Base-by-base conservation (phyloP, 2,888 invertebrate genomes). In the Leistus spinibarbis region DNA sequence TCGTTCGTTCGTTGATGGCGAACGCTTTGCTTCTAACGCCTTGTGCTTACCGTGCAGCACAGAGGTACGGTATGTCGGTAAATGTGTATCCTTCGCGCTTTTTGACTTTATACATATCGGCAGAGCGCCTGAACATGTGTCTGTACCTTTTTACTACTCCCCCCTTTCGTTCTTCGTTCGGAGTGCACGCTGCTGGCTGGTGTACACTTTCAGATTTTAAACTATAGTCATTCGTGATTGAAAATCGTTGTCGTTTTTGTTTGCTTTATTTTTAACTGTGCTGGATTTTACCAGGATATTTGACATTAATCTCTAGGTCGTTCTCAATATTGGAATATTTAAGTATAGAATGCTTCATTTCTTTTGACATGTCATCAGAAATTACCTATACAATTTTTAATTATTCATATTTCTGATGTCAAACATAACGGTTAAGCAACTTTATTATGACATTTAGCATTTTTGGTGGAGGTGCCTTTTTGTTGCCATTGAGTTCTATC, bases 21-120 rank as follows among this genome's bases (percentile, higher is more conserved):
- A 65, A 76, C 27, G 54, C 24, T 70, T 76, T 77, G 76, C 78
- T 57, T n/a, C 67, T 9, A 67, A 13, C 69, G 40, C 40, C 40
- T 40, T 7, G n/a, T n/a, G 10, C 40, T 40, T 40, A 40, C 40
- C 40, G 40, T 27, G 57, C n/a, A n/a, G n/a, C n/a, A n/a, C n/a
- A n/a, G n/a, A n/a, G n/a, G n/a, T 40, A 40, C 40, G 40, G 40
- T 40, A 40, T 40, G 40, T 40, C 40, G 13, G 40, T 40, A 40
- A 10, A 13, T 40, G 13, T 40, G 40, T 10, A 40, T 40, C 40
- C 57, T 17, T 13, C 24, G 23, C 20, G 69, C 69, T 69, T 69
- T 69, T 69, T 69, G 69, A 69, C 69, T 69, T 69, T 60, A 24
- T 24, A 16, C 53, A 17, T 20, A 64, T 22, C 64, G 64, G 16